Percentiles rank a stretch among this genome's conserved stretches.
These are phyloP conservation scores for Martes flavigula DNA, from an alignment of 2,797 vertebrate genomes.

Conservation along the genomic window DNA sequence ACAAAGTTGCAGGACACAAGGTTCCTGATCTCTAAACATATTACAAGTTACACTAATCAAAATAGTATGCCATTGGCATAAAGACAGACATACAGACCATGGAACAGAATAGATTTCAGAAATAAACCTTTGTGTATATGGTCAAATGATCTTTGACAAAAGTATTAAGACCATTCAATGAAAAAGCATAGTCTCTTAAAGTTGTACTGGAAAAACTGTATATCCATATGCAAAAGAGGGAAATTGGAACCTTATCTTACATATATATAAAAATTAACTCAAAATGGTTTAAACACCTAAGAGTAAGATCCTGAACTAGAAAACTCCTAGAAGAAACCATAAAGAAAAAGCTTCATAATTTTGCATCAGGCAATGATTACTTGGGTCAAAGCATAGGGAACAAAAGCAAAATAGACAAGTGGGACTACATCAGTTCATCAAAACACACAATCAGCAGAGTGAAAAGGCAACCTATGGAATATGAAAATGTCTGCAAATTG, in stretches of 20 bases:
- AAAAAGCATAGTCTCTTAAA: neutral
- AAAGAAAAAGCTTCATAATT: neutral
- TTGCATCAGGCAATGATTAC: neutral
- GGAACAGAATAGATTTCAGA: neutral
- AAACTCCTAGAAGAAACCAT: neutral
- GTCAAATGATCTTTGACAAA: neutral
- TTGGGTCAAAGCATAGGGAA: neutral
- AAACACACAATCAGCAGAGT: neutral
- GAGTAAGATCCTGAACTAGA: neutral
- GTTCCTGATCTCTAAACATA: neutral
- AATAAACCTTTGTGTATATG: neutral
- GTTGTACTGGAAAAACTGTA: neutral
- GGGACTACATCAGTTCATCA: neutral
- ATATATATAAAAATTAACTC: neutral
- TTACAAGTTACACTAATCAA: neutral
- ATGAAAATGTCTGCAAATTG: neutral
- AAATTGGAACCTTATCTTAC: neutral
- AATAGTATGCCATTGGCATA: neutral
- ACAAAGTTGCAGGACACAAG: neutral
- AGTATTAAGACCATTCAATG: neutral
- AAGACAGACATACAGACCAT: neutral
- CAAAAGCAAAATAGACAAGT: neutral
- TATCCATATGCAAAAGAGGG: neutral
- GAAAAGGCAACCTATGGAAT: neutral
- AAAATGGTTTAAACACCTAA: neutral